These are phyloP conservation scores for Rutpela maculata DNA, from an alignment of 2,888 invertebrate species.

Conservation along the genomic window DNA sequence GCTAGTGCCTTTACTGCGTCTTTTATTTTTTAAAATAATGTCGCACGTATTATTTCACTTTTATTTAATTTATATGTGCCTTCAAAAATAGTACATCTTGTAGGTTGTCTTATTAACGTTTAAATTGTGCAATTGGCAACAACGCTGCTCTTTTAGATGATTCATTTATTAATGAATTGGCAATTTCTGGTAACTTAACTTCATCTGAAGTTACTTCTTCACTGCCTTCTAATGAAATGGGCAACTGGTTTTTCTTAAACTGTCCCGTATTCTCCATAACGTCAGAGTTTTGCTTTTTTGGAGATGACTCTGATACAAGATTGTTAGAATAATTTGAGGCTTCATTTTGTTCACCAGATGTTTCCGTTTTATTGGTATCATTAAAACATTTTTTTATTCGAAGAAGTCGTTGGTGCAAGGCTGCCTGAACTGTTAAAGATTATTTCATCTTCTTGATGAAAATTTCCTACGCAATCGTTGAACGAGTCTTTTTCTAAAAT, in stretches of 20 bases:
- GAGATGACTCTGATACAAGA: not conserved
- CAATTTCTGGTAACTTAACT: not conserved
- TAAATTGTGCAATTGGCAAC: not conserved
- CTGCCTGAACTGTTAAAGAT: too few relatives aligned
- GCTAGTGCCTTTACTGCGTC: not conserved
- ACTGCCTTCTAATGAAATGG: not conserved
- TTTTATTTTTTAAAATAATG: slow-evolving; percentile 19
- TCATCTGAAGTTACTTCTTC: slow-evolving; percentile 23
- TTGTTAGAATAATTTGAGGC: not conserved
- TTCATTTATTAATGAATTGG: slow-evolving; percentile 6
- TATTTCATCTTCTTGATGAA: too few relatives aligned
- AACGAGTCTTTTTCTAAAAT: too few relatives aligned
- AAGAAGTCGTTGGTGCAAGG: too few relatives aligned
- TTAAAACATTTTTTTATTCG: not conserved
- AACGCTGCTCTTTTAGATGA: not conserved
- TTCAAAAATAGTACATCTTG: slow-evolving; percentile 23
- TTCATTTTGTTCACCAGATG: too few relatives aligned
- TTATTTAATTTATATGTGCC: slow-evolving; percentile 6
- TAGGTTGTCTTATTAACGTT: not conserved
- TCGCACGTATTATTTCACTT: slow-evolving; percentile 22
- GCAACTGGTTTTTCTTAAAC: not conserved
- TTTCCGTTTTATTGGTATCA: not conserved
- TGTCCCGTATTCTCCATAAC: not conserved
- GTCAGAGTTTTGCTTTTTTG: not conserved
- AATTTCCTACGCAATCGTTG: too few relatives aligned